Percentiles rank a stretch among this genome's conserved stretches.
These are phyloP conservation scores for Acanthosepion pharaonis DNA, from an alignment of 2,888 invertebrate genomes.

Conservation along the genomic window DNA sequence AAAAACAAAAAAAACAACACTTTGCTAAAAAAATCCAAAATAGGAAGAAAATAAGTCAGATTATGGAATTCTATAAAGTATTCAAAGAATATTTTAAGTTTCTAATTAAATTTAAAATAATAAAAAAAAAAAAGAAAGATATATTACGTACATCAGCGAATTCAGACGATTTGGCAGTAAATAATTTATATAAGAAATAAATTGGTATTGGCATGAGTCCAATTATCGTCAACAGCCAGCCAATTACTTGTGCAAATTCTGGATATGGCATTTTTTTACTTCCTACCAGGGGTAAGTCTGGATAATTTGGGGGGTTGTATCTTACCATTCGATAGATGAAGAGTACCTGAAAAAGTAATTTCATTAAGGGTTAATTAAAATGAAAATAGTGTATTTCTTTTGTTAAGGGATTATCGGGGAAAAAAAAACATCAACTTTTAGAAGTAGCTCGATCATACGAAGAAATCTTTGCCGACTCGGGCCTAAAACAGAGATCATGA, in stretches of 20 bases:
- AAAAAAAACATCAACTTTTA: too few relatives aligned
- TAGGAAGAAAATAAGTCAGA: not conserved
- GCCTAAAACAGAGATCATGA: too few relatives aligned
- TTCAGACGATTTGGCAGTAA: slow-evolving; percentile 44
- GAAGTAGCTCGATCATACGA: too few relatives aligned
- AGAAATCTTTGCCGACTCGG: too few relatives aligned
- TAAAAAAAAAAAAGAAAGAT: too few relatives aligned
- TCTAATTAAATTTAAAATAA: not conserved
- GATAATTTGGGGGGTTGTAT: slow-evolving; percentile 59
- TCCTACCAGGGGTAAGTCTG: slow-evolving; percentile 50
- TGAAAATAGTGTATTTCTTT: too few relatives aligned
- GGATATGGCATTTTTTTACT: slow-evolving; percentile 55
- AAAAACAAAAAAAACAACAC: not conserved
- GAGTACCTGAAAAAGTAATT: slow-evolving; percentile 56
- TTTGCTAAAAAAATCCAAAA: not conserved
- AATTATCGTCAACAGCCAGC: slow-evolving; percentile 59
- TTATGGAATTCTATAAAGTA: not conserved
- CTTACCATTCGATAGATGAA: slow-evolving; percentile 64
- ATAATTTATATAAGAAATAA: slow-evolving; percentile 59
- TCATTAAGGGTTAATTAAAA: not conserved
- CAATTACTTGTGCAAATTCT: slow-evolving; percentile 62
- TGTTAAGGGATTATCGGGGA: not conserved
- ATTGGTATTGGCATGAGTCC: slow-evolving; percentile 63
- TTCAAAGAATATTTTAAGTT: not conserved
- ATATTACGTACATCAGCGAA: slow-evolving; percentile 48